Conservation (phyloP, 2,888 invertebrate genomes). For the Pterobdella sp. region DNA sequence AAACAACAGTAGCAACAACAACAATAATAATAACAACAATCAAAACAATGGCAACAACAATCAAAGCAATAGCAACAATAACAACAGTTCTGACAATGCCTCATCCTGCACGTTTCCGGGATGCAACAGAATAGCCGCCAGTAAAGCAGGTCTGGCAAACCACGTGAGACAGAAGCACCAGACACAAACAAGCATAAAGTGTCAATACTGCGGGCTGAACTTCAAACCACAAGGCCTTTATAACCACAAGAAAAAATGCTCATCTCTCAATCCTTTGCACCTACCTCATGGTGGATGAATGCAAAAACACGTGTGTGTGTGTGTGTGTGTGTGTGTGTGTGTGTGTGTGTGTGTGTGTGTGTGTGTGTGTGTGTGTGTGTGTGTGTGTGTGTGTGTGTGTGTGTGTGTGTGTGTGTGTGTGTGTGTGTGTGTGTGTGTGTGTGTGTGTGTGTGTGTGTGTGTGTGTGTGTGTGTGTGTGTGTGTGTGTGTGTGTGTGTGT, state of each 20-base stretch:
- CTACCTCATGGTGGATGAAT: no score
- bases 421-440: slow-evolving; percentile 21
- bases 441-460: slow-evolving; percentile 22
- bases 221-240: no score
- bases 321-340: slow-evolving; percentile 19
- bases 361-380: slow-evolving; percentile 18
- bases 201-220: no score
- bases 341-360: slow-evolving; percentile 11
- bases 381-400: slow-evolving; percentile 11
- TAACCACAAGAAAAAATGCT: no score
- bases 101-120: no score
- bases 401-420: slow-evolving; percentile 24
- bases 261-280: not conserved
- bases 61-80: no score
- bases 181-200: no score
- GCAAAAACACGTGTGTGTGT: not conserved
- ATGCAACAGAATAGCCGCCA: no score
- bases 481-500: slow-evolving; percentile 21
- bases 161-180: no score
- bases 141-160: no score
- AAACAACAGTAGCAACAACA: no score
- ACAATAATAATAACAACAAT: not conserved
- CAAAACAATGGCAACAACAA: not conserved
- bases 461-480: slow-evolving; percentile 18
- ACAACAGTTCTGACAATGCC: no score